A percentile compares a stretch with the other conserved stretches of the same genome.
phyloP scores from a whole-genome alignment of 2,888 invertebrate species.

The Drosophila falleni region DNA sequence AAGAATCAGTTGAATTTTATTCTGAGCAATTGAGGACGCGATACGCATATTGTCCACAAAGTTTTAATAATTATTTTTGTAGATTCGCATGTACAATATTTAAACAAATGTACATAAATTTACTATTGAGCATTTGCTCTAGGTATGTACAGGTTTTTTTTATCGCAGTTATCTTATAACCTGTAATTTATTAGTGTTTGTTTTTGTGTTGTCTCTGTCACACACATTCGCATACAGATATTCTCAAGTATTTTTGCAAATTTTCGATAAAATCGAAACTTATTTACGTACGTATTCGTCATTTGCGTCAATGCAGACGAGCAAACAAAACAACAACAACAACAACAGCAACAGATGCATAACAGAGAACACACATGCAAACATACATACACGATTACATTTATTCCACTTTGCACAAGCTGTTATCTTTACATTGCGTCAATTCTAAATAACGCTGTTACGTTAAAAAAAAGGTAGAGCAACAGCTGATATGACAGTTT shows the following conservation, averaged over 20 bases:
- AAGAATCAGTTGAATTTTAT: conserved; percentile 62
- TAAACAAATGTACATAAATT: conserved; percentile 12
- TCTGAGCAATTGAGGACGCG: conserved; percentile 51
- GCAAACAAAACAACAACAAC: conserved; percentile 26
- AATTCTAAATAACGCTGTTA: conserved; percentile 13
- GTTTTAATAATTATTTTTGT: conserved; percentile 19
- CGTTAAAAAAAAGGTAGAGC: conserved; percentile 1
- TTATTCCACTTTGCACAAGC: neutral
- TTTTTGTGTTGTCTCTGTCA: conserved; percentile 24
- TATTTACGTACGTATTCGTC: conserved; percentile 14
- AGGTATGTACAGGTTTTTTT: conserved; percentile 24
- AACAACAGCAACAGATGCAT: conserved; percentile 16
- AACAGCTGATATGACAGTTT: conserved; percentile 19
- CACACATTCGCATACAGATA: conserved; percentile 9
- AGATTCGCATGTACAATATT: conserved; percentile 2
- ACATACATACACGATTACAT: too few relatives aligned
- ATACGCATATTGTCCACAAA: conserved; percentile 33
- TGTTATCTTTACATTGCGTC: conserved; percentile 20
- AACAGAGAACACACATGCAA: conserved; percentile 1
- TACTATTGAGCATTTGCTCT: conserved; percentile 22
- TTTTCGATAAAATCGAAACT: conserved; percentile 20
- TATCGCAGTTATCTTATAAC: conserved; percentile 23
- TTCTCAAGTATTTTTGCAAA: conserved; percentile 14
- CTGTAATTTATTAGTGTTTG: conserved; percentile 34
- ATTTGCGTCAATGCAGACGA: conserved; percentile 45